Conservation (phyloP, 2,113 vertebrate genomes). For the Romanogobio albipinnatus region DNA sequence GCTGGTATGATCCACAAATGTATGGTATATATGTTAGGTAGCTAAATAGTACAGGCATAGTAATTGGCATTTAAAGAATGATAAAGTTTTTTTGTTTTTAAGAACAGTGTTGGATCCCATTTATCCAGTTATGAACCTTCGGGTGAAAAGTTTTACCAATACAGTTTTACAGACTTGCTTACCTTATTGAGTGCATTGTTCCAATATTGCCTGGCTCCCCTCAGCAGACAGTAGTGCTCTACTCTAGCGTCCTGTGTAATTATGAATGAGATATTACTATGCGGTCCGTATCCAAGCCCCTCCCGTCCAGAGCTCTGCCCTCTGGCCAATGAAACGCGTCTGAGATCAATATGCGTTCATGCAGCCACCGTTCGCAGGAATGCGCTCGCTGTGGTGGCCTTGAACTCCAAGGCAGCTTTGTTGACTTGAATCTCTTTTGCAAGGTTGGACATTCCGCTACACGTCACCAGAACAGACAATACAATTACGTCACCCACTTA, state of each 20-base stretch:
- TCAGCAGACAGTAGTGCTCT: slow-evolving; percentile 17
- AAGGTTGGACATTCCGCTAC: neutral
- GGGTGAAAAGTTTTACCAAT: neutral
- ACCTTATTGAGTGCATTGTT: slow-evolving; percentile 56
- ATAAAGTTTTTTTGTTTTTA: neutral
- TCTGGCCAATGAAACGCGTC: slow-evolving; percentile 18
- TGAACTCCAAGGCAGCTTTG: neutral
- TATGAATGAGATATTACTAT: slow-evolving; percentile 37
- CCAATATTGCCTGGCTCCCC: neutral
- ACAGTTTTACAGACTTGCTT: neutral
- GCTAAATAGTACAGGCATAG: neutral
- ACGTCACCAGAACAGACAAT: neutral
- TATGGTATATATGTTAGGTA: neutral
- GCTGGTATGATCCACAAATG: neutral
- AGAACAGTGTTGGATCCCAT: neutral
- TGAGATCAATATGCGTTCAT: neutral
- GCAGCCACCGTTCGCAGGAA: neutral
- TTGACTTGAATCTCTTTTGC: neutral
- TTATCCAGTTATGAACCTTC: too few species aligned
- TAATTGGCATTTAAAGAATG: neutral
- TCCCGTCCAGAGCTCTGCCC: slow-evolving; percentile 1
- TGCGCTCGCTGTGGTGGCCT: neutral
- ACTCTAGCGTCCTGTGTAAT: neutral
- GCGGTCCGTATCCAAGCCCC: slow-evolving; percentile 4
- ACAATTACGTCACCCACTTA: neutral